Conservation (phyloP, 2,797 vertebrate genomes). For the Crypturellus tataupa region DNA sequence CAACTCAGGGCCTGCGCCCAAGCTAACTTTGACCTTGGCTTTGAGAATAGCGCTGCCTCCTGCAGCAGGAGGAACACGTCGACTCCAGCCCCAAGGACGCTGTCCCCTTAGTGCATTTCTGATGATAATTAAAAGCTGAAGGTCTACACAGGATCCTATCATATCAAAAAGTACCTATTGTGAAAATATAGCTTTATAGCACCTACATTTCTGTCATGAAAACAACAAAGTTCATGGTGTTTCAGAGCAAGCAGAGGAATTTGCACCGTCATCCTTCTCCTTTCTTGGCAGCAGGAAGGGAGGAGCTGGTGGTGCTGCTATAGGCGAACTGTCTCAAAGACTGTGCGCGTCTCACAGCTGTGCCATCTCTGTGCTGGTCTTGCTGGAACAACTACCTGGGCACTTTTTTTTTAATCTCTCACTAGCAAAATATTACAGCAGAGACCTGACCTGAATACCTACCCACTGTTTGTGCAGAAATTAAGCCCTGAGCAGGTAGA, state of each 20-base stretch:
- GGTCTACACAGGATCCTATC: not conserved
- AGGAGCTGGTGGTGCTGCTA: not conserved
- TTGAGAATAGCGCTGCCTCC: not conserved
- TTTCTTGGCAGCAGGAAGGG: not conserved
- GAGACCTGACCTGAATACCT: not conserved
- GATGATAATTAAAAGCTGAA: not conserved
- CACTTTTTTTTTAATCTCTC: not conserved
- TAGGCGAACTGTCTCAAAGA: not conserved
- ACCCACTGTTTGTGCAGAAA: not conserved
- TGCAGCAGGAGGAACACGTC: not conserved
- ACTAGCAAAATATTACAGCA: not conserved
- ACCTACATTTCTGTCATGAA: not conserved
- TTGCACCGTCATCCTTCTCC: not conserved
- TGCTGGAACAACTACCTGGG: not conserved
- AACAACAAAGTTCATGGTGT: not conserved
- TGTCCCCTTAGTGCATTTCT: not conserved
- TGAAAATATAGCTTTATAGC: not conserved
- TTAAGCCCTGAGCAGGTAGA: not conserved
- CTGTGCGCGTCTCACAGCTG: not conserved
- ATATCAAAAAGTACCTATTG: not conserved
- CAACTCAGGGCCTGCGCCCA: fast-evolving
- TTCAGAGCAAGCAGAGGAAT: not conserved
- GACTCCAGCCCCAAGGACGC: not conserved
- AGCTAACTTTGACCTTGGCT: not conserved
- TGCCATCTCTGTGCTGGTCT: not conserved